Conservation (phyloP, 2,888 invertebrate species). For the Silvanus unidentatus region DNA sequence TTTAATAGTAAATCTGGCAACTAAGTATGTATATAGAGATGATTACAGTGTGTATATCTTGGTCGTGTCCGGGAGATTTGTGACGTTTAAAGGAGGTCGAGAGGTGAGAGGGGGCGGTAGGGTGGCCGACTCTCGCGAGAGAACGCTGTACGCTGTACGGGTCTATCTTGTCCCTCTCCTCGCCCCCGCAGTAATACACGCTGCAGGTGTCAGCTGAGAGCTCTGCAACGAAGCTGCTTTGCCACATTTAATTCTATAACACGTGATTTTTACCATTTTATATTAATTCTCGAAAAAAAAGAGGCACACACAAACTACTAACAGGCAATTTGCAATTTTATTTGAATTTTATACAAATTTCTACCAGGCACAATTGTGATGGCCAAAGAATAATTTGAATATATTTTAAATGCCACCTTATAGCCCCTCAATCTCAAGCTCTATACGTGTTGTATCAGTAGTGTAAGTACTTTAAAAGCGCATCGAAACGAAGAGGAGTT, state of each 20-base stretch:
- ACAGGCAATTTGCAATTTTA: too few species aligned
- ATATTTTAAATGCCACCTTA: too few species aligned
- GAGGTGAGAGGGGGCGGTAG: slow-evolving; percentile 21
- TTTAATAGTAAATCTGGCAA: slow-evolving; percentile 38
- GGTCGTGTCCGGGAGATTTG: slow-evolving; percentile 43
- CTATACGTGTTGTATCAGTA: too few species aligned
- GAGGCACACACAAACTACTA: too few species aligned
- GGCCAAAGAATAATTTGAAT: too few species aligned
- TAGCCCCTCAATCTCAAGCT: too few species aligned
- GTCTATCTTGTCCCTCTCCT: slow-evolving; percentile 28
- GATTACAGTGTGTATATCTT: slow-evolving; percentile 45
- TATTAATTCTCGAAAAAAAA: too few species aligned
- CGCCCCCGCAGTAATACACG: slow-evolving; percentile 39
- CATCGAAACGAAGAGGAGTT: too few species aligned
- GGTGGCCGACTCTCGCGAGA: slow-evolving; percentile 34
- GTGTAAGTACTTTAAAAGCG: slow-evolving; percentile 8
- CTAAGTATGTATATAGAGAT: slow-evolving; percentile 36
- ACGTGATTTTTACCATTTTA: slow-evolving; percentile 1
- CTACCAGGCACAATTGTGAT: too few species aligned
- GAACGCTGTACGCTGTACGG: slow-evolving; percentile 29
- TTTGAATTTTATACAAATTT: too few species aligned
- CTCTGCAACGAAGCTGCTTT: slow-evolving; percentile 31
- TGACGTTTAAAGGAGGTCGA: slow-evolving; percentile 33
- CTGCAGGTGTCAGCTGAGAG: slow-evolving; percentile 47
- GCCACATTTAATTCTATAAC: slow-evolving; percentile 21